Percentiles rank a stretch among this genome's conserved stretches.
Evolutionary conservation across 2,113 vertebrate genomes (phyloP).

Genomic region (Rhabdornis inornatus): DNA sequence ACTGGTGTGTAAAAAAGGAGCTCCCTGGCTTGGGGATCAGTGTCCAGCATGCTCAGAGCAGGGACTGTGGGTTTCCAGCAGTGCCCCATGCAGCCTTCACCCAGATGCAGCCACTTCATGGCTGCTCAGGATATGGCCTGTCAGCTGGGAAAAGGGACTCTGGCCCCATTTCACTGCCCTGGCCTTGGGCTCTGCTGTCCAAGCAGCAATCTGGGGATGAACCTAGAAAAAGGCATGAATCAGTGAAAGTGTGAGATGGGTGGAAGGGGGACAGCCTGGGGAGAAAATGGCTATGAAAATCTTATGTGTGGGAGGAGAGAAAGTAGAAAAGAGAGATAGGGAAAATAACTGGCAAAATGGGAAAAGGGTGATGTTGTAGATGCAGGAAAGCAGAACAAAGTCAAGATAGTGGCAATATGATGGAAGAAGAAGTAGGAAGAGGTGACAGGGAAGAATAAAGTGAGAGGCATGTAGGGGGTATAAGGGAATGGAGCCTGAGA

Average conservation of each 20-base stretch:
- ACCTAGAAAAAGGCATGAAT: neutral
- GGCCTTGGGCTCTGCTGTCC: neutral
- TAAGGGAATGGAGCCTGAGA: neutral
- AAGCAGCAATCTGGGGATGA: neutral
- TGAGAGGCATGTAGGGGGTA: fast-evolving
- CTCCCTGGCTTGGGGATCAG: neutral
- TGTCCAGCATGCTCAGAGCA: neutral
- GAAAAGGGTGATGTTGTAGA: neutral
- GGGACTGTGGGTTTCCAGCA: neutral
- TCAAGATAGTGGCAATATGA: fast-evolving
- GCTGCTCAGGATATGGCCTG: neutral
- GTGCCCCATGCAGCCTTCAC: neutral
- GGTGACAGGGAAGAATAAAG: neutral
- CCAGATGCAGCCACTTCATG: neutral
- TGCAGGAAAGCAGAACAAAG: neutral
- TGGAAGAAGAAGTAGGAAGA: neutral
- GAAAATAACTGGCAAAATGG: neutral
- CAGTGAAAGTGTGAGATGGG: neutral
- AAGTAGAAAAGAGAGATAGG: neutral
- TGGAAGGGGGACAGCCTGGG: neutral
- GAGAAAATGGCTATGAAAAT: neutral
- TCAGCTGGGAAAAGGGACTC: neutral
- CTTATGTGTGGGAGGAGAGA: neutral
- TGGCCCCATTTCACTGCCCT: neutral
- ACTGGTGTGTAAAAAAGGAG: neutral